Base-by-base conservation (phyloP, 2,797 vertebrate species). In the Scleropages formosus region DNA sequence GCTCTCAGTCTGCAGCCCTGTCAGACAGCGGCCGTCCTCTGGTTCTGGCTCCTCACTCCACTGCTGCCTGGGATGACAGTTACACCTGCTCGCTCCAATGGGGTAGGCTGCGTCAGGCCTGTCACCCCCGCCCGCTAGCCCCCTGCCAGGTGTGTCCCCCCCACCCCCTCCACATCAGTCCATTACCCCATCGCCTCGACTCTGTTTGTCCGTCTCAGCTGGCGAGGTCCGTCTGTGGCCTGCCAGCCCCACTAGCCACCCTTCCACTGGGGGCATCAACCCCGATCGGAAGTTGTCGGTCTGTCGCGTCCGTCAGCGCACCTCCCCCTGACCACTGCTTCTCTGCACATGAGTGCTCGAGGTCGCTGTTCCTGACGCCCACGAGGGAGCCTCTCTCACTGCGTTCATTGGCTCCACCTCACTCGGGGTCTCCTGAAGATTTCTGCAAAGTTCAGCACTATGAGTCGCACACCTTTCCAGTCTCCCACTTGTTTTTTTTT, bases 51-150 rank as follows among this genome's bases (percentile, higher is more conserved):
- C 75, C 76, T 78, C 74, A 44, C 74, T 11, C 77, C 70, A 74
- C 53, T 12, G 16, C 31, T 72, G 53, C 47, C 63, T 31, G 46
- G 44, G 53, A 69, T 83, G 83, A 84, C 83, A 84, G 82, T 61
- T 84, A 84, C 82, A 84, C 82, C 85, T 85, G 81, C 78, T 80
- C 22, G 68, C 79, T 80, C 82, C 79, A 81, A 84, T 82, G 82
- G 60, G 77, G 47, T 20, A 80, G 71, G 74, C 77, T 51, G 77
- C 68, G 66, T 76, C 76, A 75, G 80, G 74, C 73, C 78, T 80
- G 75, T 81, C 66, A 67, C 79, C 31, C 47, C 31, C 65, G 1
- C 39, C 64, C 18, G 18, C 56, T 2, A 0, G 44, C 12, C 20
- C 24, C 20, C 47, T 68, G 1, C 7, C 68, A 15, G 1, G 68